These are phyloP conservation scores for Aleiodes testaceus DNA, from an alignment of 2,888 invertebrate genomes.

Conservation along the genomic window DNA sequence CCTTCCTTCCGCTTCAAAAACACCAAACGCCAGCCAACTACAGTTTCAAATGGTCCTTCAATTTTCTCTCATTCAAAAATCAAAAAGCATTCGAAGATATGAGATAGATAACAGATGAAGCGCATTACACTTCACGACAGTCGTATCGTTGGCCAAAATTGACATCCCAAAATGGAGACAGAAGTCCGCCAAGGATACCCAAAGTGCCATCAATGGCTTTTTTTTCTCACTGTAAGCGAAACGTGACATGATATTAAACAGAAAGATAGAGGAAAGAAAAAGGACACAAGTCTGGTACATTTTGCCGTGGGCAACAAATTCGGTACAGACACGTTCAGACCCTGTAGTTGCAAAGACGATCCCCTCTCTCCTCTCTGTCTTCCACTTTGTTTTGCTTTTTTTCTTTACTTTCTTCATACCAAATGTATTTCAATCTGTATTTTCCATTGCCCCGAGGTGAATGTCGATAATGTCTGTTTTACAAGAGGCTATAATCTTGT, in stretches of 20 bases:
- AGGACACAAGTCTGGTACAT: not conserved
- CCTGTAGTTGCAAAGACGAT: not conserved
- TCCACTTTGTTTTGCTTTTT: conserved; percentile 4
- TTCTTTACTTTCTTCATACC: conserved; percentile 2
- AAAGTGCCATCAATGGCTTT: not conserved
- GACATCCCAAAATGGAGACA: not conserved
- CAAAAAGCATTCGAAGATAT: not conserved
- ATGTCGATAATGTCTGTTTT: conserved; percentile 4
- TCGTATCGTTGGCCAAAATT: not conserved
- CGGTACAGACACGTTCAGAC: conserved; percentile 10
- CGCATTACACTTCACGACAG: too few relatives aligned
- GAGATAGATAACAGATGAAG: conserved; percentile 1
- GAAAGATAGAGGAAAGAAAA: not conserved
- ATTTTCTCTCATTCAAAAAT: not conserved
- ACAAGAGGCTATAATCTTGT: not conserved
- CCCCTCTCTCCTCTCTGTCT: too few relatives aligned
- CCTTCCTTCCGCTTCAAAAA: conserved; percentile 5
- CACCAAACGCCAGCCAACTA: conserved; percentile 11
- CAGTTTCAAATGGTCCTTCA: not conserved
- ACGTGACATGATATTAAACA: conserved; percentile 24
- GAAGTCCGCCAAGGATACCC: not conserved
- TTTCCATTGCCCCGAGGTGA: not conserved
- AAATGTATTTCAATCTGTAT: conserved; percentile 14
- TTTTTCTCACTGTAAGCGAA: conserved; percentile 18
- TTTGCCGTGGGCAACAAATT: conserved; percentile 14